Evolutionary conservation across 2,113 vertebrate species (phyloP).

Genomic region (Kryptolebias marmoratus): DNA sequence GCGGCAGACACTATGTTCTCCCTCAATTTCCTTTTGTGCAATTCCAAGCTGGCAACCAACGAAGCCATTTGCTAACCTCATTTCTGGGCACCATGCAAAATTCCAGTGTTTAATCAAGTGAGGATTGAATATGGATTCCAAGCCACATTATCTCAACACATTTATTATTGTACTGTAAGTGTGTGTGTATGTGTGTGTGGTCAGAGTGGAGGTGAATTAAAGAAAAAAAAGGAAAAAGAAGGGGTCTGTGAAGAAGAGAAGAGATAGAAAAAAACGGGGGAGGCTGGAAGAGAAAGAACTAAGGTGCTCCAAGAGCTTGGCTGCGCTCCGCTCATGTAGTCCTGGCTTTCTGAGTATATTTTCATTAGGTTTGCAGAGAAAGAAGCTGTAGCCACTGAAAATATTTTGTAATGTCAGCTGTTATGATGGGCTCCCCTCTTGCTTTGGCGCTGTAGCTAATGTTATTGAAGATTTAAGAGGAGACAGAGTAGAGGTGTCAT

Average conservation of each 20-base stretch:
- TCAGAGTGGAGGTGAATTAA: conserved; percentile 73
- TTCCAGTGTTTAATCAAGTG: conserved; percentile 86
- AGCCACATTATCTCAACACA: conserved; percentile 85
- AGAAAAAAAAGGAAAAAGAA: conserved; percentile 61
- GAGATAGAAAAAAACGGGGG: conserved; percentile 19
- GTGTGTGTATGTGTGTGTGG: conserved; percentile 83
- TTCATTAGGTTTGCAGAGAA: conserved; percentile 69
- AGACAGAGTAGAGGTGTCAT: conserved; percentile 59
- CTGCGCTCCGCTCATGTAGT: conserved; percentile 57
- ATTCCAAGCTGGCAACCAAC: conserved; percentile 81
- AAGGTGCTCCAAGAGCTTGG: conserved; percentile 63
- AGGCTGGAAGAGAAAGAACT: conserved; percentile 45
- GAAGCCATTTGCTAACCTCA: conserved; percentile 85
- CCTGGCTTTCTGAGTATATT: conserved; percentile 56
- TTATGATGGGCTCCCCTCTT: conserved; percentile 68
- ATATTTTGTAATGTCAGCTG: conserved; percentile 77
- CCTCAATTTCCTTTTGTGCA: conserved; percentile 78
- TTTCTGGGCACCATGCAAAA: conserved; percentile 84
- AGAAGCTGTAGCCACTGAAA: conserved; percentile 70
- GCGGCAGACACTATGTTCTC: conserved; percentile 79
- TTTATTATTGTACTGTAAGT: conserved; percentile 83
- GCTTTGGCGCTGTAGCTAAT: conserved; percentile 52
- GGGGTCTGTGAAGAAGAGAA: conserved; percentile 40
- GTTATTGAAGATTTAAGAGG: conserved; percentile 64
- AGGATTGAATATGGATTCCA: conserved; percentile 80